Evolutionary conservation across 2,113 vertebrate species (phyloP).

Genomic region (Rhynchomys soricoides): DNA sequence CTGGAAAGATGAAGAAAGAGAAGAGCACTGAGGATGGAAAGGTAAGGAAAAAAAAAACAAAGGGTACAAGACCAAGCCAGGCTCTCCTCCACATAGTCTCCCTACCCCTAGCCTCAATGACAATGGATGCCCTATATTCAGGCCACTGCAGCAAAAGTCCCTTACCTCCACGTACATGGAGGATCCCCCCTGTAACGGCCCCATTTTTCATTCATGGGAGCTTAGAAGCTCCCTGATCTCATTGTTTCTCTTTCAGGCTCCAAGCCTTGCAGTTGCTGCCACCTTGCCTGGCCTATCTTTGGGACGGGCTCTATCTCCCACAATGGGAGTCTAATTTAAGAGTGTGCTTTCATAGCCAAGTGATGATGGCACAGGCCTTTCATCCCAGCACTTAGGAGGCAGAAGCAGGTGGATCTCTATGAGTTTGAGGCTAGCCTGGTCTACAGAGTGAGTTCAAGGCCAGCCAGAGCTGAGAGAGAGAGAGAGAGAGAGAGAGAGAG

Average conservation of each 20-base stretch:
- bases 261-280: background rate
- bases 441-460: background rate
- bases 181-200: background rate
- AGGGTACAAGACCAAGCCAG: background rate
- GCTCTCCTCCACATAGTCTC: background rate
- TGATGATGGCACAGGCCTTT: background rate
- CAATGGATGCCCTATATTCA: background rate
- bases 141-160: background rate
- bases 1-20: background rate
- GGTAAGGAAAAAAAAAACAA: fast-evolving
- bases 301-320: background rate
- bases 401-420: background rate
- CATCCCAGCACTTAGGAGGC: background rate
- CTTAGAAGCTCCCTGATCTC: background rate
- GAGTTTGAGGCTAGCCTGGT: background rate
- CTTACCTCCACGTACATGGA: background rate
- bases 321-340: background rate
- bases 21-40: background rate
- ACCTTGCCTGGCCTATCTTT: background rate
- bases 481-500: background rate
- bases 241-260: background rate
- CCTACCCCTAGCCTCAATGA: background rate
- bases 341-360: background rate
- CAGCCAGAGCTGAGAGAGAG: background rate
- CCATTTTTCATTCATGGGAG: background rate